Evolutionary conservation across 1,140 invertebrate genomes (phyloP), one percentile per base, ranked within the genome.

Genomic region (Saccostrea cuccullata): DNA sequence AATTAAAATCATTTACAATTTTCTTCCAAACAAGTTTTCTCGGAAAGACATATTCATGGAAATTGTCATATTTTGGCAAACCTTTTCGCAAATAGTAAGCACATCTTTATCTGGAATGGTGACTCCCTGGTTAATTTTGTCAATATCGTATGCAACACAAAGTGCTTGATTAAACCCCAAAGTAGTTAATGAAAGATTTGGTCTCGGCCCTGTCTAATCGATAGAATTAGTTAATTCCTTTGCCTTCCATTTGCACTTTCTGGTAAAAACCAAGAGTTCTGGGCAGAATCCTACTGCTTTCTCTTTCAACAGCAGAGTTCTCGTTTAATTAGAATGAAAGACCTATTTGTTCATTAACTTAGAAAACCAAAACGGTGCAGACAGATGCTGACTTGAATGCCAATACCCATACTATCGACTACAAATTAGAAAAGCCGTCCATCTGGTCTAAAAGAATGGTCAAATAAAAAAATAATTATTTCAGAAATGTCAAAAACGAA

Each of bases 311-410:
- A 86, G 87, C 86, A 87, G 77, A 87, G 82, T 77, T 87, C 73
- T 84, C 88, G 84, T 89, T 89, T 89, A 89, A 89, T 89, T 89
- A 89, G 86, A 89, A 87, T 86, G 88, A 89, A 89, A 89, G 86
- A 87, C 88, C 87, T 89, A 82, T 89, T 89, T 77, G 88, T 89
- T 89, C 88, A 89, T 89, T 89, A 89, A 89, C 86, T 86, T 67
- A 84, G 82, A 26, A 77, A 87, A 77, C 70, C 82, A 82, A 77
- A 82, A n/a, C 82, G n/a, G 17, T 55, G 73, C 36, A 40, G 55
- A 55, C n/a, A 30, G 83, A 84, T 4, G 26, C 83, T 3, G 55
- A 58, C 17, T 30, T 6, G 5, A 47, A 47, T 47, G 47, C 47
- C 6, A 77, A 15, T 77, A 77, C 26, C 70, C 70, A 15, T 26